phyloP scores from a whole-genome alignment of 2,888 invertebrate genomes.

The Silvanus unidentatus region DNA sequence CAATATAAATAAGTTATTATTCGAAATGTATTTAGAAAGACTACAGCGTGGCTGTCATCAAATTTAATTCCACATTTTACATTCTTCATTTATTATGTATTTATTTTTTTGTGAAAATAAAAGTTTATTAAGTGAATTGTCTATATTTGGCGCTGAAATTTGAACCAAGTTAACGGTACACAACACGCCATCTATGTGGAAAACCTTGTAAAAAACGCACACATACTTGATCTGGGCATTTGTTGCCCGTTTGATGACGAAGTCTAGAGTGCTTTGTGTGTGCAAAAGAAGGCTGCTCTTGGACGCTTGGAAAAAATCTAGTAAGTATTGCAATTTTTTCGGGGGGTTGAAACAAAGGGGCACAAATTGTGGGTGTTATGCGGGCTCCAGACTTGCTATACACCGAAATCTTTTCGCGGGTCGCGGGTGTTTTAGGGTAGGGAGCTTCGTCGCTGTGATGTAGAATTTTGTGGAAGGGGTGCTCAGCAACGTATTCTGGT shows the following conservation, averaged over 20 bases:
- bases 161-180: constrained; percentile 18
- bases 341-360: no score
- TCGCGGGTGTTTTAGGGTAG: constrained; percentile 46
- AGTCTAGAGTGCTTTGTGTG: constrained; percentile 30
- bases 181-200: constrained; percentile 37
- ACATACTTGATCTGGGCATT: constrained; percentile 1
- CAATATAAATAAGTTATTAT: constrained; percentile 77
- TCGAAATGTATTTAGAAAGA: constrained; percentile 77
- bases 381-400: constrained; percentile 28
- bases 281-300: constrained; percentile 17
- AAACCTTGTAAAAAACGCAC: constrained; percentile 29
- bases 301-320: neutral
- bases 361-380: no score
- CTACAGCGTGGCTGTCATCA: constrained; percentile 54
- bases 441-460: constrained; percentile 48
- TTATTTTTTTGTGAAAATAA: neutral
- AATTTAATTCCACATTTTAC: constrained; percentile 10
- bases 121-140: neutral
- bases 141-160: constrained; percentile 28
- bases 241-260: constrained; percentile 37
- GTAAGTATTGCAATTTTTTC: no score
- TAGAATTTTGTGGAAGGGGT: constrained; percentile 49
- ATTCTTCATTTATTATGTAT: neutral
- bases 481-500: constrained; percentile 46
- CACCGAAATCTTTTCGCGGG: constrained; percentile 43